Evolutionary conservation across 2,797 vertebrate species (phyloP).

Genomic region (Muraenolepis orangiensis): DNA sequence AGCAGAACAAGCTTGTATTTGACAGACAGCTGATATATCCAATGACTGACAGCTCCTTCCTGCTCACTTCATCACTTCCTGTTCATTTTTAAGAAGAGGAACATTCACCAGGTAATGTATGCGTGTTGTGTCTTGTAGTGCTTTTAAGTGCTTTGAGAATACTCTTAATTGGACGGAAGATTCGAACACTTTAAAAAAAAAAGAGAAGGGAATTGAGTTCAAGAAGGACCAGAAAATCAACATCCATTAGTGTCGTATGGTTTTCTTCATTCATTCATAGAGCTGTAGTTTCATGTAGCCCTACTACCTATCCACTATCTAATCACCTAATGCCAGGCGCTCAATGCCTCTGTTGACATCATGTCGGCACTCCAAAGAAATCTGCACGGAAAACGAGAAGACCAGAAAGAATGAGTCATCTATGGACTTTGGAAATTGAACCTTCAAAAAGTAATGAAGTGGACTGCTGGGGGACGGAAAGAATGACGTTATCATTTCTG

Average conservation of each 20-base stretch:
- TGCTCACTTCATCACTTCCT: neutral
- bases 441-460: conserved; percentile 37
- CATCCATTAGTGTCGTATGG: too few relatives aligned
- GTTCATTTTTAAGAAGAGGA: neutral
- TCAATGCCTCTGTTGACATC: too few relatives aligned
- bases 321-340: too few relatives aligned
- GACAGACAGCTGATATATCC: neutral
- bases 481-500: conserved; percentile 23
- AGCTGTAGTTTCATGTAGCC: too few relatives aligned
- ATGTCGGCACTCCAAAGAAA: too few relatives aligned
- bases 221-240: too few relatives aligned
- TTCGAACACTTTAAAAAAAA: too few relatives aligned
- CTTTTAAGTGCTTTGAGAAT: neutral
- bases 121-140: neutral
- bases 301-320: too few relatives aligned
- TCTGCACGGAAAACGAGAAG: neutral
- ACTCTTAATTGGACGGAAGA: too few relatives aligned
- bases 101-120: neutral
- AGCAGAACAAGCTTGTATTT: neutral
- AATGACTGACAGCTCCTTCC: neutral
- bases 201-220: too few relatives aligned
- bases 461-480: conserved; percentile 22
- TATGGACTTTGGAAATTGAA: conserved; percentile 3
- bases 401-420: neutral
- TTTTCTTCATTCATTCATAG: too few relatives aligned